Evolutionary conservation across 2,113 vertebrate species (phyloP), one percentile per base, ranked within the genome.

Genomic region (Carlito syrichta): DNA sequence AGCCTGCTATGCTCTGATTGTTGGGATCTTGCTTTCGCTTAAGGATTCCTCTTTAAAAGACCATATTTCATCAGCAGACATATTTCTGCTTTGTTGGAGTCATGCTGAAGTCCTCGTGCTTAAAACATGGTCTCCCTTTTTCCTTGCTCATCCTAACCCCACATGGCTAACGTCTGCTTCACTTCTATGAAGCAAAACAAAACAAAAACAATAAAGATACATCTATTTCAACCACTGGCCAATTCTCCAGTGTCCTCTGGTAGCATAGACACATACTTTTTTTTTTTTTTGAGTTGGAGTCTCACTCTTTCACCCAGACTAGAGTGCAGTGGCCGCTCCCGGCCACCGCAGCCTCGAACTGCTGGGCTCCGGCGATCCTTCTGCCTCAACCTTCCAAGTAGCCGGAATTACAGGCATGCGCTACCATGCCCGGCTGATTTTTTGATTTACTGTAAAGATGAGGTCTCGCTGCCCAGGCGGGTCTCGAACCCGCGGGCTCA

Each of bases 1-100:
- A 74, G 38, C 30, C 45, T 71, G n/a, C 48, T 43, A 4, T 56
- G 35, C 89, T 66, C 35, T 69, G 40, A 45, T 10, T 45, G 56
- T 30, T 66, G 22, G 32, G 45, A 25, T 58, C 25, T 40, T 69
- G 32, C 40, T 93, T 63, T 83, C 54, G 77, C 0, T 76, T 13
- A 95, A 85, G 76, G 38, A 68, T 52, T 88, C 22, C 74, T 94
- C n/a, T 90, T 92, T 73, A 45, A 77, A 79, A 92, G 73, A 95
- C 7, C 38, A 0, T 4, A 76, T 94, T 86, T 11, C 60, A 73
- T 78, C 7, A 89, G 91, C 88, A 27, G 19, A 23, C 86, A 19
- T 12, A 50, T 68, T 71, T 63, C 90, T 77, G 23, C 56, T 87
- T 74, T 27, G 69, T 19, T 86, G 54, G 62, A 84, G 27, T 60